A percentile compares a stretch with the other conserved stretches of the same genome.
These are phyloP conservation scores for Cryptoblepharus egeriae DNA, from an alignment of 2,797 vertebrate genomes.

Conservation along the genomic window DNA sequence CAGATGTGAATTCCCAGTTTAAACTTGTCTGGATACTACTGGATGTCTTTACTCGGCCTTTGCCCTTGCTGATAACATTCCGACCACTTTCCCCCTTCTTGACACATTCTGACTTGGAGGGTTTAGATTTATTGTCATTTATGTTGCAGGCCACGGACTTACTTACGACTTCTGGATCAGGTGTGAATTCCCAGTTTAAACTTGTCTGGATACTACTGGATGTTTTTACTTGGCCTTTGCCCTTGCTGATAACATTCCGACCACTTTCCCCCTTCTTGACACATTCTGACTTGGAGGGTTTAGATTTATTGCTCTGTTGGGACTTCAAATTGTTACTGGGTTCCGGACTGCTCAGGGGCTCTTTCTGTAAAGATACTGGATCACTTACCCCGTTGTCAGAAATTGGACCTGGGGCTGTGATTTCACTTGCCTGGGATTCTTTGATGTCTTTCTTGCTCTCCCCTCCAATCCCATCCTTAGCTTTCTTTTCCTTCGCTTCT, in stretches of 20 bases:
- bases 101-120: background rate
- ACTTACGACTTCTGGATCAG: constrained; percentile 7
- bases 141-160: no score
- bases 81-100: background rate
- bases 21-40: background rate
- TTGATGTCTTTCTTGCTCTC: background rate
- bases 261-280: background rate
- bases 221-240: no score
- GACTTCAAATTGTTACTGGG: background rate
- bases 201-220: constrained; percentile 1
- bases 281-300: background rate
- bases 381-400: background rate
- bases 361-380: background rate
- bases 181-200: constrained; percentile 3
- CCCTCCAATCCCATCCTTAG: background rate
- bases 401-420: background rate
- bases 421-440: background rate
- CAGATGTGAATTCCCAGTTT: constrained; percentile 6
- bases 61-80: no score
- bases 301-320: background rate
- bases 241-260: background rate
- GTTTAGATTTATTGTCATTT: background rate
- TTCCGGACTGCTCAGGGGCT: background rate
- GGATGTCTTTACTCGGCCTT: no score
- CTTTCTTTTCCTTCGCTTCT: background rate